Evolutionary conservation across 2,888 invertebrate species (phyloP).

Genomic region (Papilio elwesi): DNA sequence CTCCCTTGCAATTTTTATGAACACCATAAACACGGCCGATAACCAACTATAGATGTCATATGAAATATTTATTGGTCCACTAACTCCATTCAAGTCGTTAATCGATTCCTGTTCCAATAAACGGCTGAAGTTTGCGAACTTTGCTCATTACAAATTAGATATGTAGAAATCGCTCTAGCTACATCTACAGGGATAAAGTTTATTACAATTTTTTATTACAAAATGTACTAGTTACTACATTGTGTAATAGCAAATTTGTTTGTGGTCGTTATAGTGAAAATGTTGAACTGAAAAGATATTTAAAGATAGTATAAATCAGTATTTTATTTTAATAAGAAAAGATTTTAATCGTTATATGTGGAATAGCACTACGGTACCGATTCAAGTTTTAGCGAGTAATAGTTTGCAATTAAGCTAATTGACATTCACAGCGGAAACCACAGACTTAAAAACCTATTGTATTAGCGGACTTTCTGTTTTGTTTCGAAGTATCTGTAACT

Average conservation of each 20-base stretch:
- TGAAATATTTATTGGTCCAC: conserved; percentile 68
- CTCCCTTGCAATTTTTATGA: conserved; percentile 64
- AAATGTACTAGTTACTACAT: too few relatives aligned
- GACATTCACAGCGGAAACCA: not conserved
- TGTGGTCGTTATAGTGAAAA: too few relatives aligned
- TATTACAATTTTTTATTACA: not conserved
- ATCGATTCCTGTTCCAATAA: conserved; percentile 54
- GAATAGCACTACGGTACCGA: too few relatives aligned
- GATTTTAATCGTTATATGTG: too few relatives aligned
- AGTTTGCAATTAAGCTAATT: not conserved
- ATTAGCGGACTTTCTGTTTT: too few relatives aligned
- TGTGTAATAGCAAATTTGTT: too few relatives aligned
- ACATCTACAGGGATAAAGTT: not conserved
- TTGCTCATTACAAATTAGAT: conserved; percentile 35
- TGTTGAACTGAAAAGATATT: too few relatives aligned
- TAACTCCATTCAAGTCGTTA: conserved; percentile 65
- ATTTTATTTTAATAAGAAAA: not conserved
- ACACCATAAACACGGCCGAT: conserved; percentile 66
- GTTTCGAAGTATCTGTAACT: not conserved
- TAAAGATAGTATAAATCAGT: too few relatives aligned
- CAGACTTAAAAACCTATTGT: too few relatives aligned
- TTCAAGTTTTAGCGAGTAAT: not conserved
- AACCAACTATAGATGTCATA: conserved; percentile 69
- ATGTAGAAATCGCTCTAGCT: conserved; percentile 20
- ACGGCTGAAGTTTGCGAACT: conserved; percentile 37